Evolutionary conservation across 92 coral and sea anemone species (phyloP).

Genomic region (Zoanthus solanderi): DNA sequence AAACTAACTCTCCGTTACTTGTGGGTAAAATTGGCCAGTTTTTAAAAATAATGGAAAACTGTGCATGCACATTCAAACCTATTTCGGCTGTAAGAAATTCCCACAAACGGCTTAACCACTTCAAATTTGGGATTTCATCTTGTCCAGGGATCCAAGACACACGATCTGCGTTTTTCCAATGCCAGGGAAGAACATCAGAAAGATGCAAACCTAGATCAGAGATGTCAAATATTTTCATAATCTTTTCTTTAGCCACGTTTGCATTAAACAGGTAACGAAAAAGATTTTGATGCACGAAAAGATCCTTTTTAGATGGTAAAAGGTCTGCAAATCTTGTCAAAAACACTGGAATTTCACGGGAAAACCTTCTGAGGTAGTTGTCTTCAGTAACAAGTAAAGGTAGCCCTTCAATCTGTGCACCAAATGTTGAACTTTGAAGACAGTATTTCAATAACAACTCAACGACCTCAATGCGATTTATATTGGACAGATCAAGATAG

Average conservation of each 20-base stretch:
- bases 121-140: not conserved
- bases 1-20: not conserved
- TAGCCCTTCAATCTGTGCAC: conserved; percentile 42
- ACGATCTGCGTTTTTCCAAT: conserved; percentile 15
- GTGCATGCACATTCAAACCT: not conserved
- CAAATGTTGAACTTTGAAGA: conserved; percentile 17
- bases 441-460: conserved; percentile 43
- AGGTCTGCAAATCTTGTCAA: conserved; percentile 49
- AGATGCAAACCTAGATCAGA: conserved; percentile 7
- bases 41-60: not conserved
- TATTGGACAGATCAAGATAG: not conserved
- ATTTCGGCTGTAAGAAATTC: conserved; percentile 7
- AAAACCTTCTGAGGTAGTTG: conserved; percentile 19
- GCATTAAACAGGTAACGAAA: not conserved
- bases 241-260: not conserved
- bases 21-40: conserved; percentile 44
- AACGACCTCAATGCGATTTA: not conserved
- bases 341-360: conserved; percentile 37
- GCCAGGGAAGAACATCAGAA: conserved; percentile 15
- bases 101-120: conserved; percentile 29
- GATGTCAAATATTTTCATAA: conserved; percentile 2
- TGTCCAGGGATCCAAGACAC: conserved; percentile 10
- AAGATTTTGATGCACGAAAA: conserved; percentile 44
- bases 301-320: conserved; percentile 30
- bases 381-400: conserved; percentile 56